Base-by-base conservation (phyloP, 2,797 vertebrate species). In the Coregonus sp. region DNA sequence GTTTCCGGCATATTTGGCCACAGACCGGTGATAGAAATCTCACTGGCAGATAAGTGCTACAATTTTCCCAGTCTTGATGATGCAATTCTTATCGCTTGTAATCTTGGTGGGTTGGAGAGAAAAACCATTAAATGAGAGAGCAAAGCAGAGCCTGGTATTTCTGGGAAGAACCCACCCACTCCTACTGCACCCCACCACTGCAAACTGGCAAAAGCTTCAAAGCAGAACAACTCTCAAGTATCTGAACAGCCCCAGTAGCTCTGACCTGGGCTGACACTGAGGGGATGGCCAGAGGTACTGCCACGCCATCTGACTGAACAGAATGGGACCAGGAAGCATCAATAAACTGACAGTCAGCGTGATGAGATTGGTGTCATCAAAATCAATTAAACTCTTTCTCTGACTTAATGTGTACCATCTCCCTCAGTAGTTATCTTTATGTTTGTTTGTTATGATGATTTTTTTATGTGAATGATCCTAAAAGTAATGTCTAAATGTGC, bases 101-200 rank as follows among this genome's bases (percentile, higher is more conserved):
- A 56, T 47, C 47, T 71, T 80, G 79, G 56, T 71, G 74, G 72
- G 78, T 74, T 82, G 81, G 56, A n/a, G n/a, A 67, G 70, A 65
- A 75, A 79, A 78, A 86, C 78, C 78, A 80, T 82, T 18, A 59
- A 75, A 72, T 61, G 65, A 80, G 35, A 70, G 52, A 50, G 59
- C 20, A 67, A 18, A 56, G 54, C 16, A n/a, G n/a, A 63, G 59
- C 20, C 56, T 54, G 40, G 66, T 29, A 7, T 63, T 61, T 31
- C 54, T 61, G 40, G 16, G n/a, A 79, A 84, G 69, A 84, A 80
- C 31, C 77, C 77, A 79, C 74, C 51, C 70, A 82, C 50, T 87
- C 29, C 31, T 65, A 80, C 80, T 85, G 6, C 9, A 35, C 54
- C 25, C 14, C 35, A 25, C n/a, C 73, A 50, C 56, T 37, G 56